A percentile compares a stretch with the other conserved stretches of the same genome.
Evolutionary conservation across 1,140 invertebrate species (phyloP).

Genomic region (Drosophila nigromelanica): DNA sequence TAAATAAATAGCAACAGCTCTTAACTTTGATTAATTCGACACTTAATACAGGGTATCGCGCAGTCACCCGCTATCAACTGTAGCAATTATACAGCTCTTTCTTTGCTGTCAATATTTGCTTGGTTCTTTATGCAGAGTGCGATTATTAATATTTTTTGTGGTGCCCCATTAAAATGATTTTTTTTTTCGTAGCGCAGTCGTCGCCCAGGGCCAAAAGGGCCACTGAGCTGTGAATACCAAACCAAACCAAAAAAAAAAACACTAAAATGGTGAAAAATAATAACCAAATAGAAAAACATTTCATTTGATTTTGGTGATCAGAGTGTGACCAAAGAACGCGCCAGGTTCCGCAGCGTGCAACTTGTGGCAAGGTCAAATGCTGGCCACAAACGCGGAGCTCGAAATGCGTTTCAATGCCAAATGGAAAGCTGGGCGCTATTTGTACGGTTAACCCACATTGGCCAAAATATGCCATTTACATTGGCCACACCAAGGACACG

Average conservation of each 20-base stretch:
- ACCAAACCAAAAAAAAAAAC: constrained; percentile 30
- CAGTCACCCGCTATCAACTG: background rate
- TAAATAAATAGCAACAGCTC: too few species aligned
- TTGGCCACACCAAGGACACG: constrained; percentile 53
- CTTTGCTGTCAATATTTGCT: constrained; percentile 26
- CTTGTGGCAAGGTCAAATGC: constrained; percentile 53
- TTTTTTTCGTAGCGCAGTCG: background rate
- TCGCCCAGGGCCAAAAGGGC: constrained; percentile 48
- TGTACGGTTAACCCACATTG: constrained; percentile 75
- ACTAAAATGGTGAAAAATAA: constrained; percentile 14
- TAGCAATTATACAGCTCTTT: constrained; percentile 15
- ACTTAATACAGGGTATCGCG: background rate
- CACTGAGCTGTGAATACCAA: constrained; percentile 69
- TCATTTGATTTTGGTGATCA: constrained; percentile 1
- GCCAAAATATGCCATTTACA: constrained; percentile 79
- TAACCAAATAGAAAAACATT: constrained; percentile 18
- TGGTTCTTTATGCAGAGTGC: constrained; percentile 13
- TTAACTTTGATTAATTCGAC: too few species aligned
- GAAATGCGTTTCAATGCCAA: constrained; percentile 41
- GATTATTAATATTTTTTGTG: constrained; percentile 31
- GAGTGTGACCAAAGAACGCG: constrained; percentile 62
- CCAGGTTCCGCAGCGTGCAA: constrained; percentile 32
- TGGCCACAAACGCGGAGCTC: constrained; percentile 56
- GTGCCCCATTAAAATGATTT: constrained; percentile 69
- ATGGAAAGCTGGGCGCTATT: constrained; percentile 27